Evolutionary conservation across 2,797 vertebrate species (phyloP), one percentile per base, ranked within the genome.

Genomic region (Vultur gryphus): DNA sequence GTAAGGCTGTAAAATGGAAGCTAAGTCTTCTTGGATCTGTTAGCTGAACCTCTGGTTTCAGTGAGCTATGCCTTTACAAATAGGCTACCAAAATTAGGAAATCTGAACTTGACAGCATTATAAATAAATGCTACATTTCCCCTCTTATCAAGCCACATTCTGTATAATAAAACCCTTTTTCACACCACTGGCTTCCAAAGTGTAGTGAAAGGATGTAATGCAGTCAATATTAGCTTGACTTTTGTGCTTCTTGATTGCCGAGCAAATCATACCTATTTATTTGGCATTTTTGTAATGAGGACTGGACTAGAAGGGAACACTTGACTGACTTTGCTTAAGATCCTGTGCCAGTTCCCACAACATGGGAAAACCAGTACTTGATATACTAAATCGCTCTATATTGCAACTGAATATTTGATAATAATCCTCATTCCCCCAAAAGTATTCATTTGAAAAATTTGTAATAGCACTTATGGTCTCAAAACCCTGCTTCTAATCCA

Each of bases 191-290:
- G 57, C 66, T 95, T 94, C 7, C 1, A 93, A 97, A 95, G 66
- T 84, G n/a, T 14, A 84, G 69, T n/a, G 78, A 88, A 92, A 89
- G 54, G 49, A 93, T 73, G 51, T 20, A 90, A 89, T 20, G 44
- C 43, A 79, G 70, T 65, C 76, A 86, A 8, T 55, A 62, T 62
- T 84, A 91, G 89, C 75, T 85, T 93, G 77, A 84, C 51, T 89
- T 89, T 18, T 89, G 86, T 89, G 64, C 66, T 82, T 84, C 72
- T 51, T 94, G 95, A 97, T 65, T 96, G 94, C 64, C 1, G 3
- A 96, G 78, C 55, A 97, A 95, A 97, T 96, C 69, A 83, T 67
- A 49, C 20, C 78, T 75, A 93, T 72, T 97, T 95, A 96, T 93
- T 95, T 91, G 66, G 66, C 85, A 92, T 94, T 96, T 93, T 93